Evolutionary conservation across 2,888 invertebrate genomes (phyloP).

Genomic region (Apamea sordens): DNA sequence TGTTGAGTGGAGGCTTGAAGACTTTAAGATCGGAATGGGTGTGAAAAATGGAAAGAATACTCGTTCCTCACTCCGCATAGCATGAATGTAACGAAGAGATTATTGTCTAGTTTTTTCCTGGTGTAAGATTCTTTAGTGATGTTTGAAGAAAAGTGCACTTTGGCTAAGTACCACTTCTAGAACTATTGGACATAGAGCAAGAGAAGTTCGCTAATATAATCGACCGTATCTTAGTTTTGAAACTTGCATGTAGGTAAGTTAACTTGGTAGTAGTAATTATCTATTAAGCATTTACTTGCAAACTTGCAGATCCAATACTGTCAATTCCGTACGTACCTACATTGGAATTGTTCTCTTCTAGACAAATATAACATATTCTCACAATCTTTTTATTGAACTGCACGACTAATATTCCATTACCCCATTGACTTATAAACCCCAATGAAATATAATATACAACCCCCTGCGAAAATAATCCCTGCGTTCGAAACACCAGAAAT

Average conservation of each 20-base stretch:
- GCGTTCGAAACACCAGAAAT: slow-evolving; percentile 45
- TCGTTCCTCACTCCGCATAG: slow-evolving; percentile 49
- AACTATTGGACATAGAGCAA: neutral
- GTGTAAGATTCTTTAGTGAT: slow-evolving; percentile 16
- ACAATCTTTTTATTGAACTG: neutral
- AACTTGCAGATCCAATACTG: neutral
- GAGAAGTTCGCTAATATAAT: neutral
- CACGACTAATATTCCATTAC: neutral
- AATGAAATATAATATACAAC: neutral
- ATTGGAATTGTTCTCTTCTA: neutral
- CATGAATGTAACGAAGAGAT: slow-evolving; percentile 64
- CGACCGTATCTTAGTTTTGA: neutral
- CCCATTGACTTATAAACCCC: neutral
- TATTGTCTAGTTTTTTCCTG: slow-evolving; percentile 38
- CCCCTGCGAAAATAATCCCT: neutral
- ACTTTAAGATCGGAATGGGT: slow-evolving; percentile 79
- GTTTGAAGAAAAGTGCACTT: slow-evolving; percentile 2
- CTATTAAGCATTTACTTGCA: neutral
- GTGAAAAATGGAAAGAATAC: slow-evolving; percentile 75
- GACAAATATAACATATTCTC: neutral
- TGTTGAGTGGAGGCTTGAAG: slow-evolving; percentile 73
- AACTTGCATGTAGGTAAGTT: too few relatives aligned
- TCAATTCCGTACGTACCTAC: neutral
- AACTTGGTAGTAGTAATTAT: neutral
- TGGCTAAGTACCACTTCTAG: neutral